Conservation (phyloP, 2,797 vertebrate species). For the Taenioides sp. region DNA sequence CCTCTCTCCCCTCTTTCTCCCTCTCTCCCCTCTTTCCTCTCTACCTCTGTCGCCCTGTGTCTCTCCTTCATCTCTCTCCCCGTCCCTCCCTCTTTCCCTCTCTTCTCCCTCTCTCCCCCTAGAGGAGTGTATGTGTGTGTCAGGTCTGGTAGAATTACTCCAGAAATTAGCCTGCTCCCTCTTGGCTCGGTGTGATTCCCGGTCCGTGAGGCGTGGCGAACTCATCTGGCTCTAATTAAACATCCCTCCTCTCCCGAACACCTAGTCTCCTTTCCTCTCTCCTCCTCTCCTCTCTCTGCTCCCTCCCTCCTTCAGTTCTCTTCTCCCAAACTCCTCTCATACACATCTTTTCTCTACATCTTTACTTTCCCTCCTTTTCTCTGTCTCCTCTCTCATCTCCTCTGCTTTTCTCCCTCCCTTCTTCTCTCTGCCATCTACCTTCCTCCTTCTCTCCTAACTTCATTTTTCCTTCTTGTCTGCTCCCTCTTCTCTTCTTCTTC, state of each 20-base stretch:
- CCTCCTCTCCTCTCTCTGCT: background rate
- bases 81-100: background rate
- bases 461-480: too few relatives aligned
- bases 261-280: too few relatives aligned
- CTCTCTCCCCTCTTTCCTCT: background rate
- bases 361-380: too few relatives aligned
- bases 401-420: background rate
- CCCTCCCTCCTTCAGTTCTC: background rate
- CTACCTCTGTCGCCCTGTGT: too few relatives aligned
- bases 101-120: background rate
- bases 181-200: conserved; percentile 73
- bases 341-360: too few relatives aligned
- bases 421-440: background rate
- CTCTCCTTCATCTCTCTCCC: too few relatives aligned
- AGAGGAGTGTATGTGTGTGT: background rate
- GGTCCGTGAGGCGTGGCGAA: conserved; percentile 73
- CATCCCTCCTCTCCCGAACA: background rate
- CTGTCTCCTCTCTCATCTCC: too few relatives aligned
- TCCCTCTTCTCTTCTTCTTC: too few relatives aligned
- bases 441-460: too few relatives aligned
- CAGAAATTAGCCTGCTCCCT: conserved; percentile 74
- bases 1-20: too few relatives aligned
- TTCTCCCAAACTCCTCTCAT: too few relatives aligned
- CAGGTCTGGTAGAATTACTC: conserved; percentile 73
- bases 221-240: conserved; percentile 76